Evolutionary conservation across 2,888 invertebrate genomes (phyloP), one percentile per base, ranked within the genome.

Genomic region (Osmoderma eremita): DNA sequence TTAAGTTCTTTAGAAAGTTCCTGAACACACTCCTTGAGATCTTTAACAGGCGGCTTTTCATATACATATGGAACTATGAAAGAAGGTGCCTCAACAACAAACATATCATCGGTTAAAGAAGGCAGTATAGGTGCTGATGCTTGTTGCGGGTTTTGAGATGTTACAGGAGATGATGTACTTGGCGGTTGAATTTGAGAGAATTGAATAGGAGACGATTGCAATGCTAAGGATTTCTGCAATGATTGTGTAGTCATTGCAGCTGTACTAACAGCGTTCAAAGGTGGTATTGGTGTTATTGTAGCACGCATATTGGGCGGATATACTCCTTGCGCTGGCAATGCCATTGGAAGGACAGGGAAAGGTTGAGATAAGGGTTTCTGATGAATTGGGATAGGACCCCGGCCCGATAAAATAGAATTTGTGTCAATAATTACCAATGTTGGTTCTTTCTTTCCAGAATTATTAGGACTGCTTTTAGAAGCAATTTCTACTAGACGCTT

Each of bases 41-140:
- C 90, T 75, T 91, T 90, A 3, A 90, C 81, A 0, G 95, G 93
- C 8, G 94, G 93, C 79, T 95, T 95, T 80, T 95, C 95, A 82
- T 95, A 95, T 18, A 95, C 93, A 80, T 95, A 95, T 51, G 95
- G 95, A 73, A 95, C 95, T 78, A 95, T 94, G 78, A 95, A 95
- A 18, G 94, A 95, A 4, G 95, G 95, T 24, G 95, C 95, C 82
- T 95, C 95, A 8, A 95, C 91, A 10, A 95, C 94, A 80, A 91
- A 95, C 91, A 95, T 95, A 75, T 95, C 94, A 79, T 95, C 95
- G 17, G 94, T 94, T 20, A 95, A 81, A 5, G 93, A 92, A 0
- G 94, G 94, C 74, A 95, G 81, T 70, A 94, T 88, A 38, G 88
- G 87, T 18, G 63, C 45, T 18, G 67, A 38, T 17, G 48, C 72